phyloP scores from a whole-genome alignment of 2,888 invertebrate genomes.

The Trachelus stipa region DNA sequence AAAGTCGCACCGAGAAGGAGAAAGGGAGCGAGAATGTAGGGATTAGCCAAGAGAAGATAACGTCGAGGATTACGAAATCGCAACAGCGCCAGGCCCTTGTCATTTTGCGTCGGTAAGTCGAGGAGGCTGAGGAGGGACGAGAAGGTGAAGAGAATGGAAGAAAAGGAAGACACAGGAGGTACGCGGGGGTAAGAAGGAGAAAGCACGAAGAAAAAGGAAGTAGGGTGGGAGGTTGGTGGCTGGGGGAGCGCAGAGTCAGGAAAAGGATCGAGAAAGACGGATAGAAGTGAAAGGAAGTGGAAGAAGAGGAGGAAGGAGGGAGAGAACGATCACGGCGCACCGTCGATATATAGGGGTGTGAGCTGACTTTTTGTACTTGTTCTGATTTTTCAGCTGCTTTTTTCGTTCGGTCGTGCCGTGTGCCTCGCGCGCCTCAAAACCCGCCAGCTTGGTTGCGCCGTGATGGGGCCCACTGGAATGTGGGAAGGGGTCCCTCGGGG shows the following conservation, averaged over 20 bases:
- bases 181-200: background rate
- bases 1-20: too few relatives aligned
- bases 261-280: slow-evolving; percentile 9
- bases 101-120: background rate
- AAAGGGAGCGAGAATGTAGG: background rate
- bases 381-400: slow-evolving; percentile 56
- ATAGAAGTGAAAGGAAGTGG: slow-evolving; percentile 12
- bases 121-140: background rate
- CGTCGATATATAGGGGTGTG: slow-evolving; percentile 37
- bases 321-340: slow-evolving; percentile 17
- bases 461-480: slow-evolving; percentile 67
- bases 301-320: background rate
- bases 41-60: too few relatives aligned
- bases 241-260: background rate
- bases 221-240: background rate
- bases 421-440: slow-evolving; percentile 58
- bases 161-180: slow-evolving; percentile 2
- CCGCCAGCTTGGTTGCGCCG: slow-evolving; percentile 47
- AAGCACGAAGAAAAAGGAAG: background rate
- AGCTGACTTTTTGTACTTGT: slow-evolving; percentile 53
- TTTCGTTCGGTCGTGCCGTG: slow-evolving; percentile 47
- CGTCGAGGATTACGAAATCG: background rate
- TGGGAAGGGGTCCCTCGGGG: slow-evolving; percentile 72
- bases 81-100: background rate
- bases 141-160: background rate